These are phyloP conservation scores for Indri indri DNA, from an alignment of 2,113 vertebrate species.

Conservation along the genomic window DNA sequence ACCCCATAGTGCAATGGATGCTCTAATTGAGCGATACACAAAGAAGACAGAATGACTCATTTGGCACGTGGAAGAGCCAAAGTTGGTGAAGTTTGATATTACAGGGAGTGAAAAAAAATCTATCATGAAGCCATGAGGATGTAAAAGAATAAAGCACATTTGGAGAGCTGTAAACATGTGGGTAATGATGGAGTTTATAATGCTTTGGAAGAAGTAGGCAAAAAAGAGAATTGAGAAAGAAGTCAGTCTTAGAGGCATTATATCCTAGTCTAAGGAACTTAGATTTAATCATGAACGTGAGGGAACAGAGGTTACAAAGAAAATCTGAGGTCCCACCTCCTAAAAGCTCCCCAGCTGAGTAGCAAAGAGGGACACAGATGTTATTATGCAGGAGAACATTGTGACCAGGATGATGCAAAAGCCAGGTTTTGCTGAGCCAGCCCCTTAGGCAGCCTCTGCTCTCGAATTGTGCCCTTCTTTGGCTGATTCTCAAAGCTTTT, in stretches of 20 bases:
- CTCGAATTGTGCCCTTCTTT: neutral
- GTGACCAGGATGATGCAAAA: too few relatives aligned
- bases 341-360: neutral
- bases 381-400: neutral
- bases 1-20: neutral
- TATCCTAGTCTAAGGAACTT: neutral
- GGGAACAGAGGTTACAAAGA: neutral
- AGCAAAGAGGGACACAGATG: neutral
- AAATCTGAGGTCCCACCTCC: neutral
- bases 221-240: neutral
- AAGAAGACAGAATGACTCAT: neutral
- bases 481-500: neutral
- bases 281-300: neutral
- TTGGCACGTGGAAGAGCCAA: neutral
- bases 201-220: neutral
- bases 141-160: neutral
- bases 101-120: neutral
- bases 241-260: neutral
- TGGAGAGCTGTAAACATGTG: neutral
- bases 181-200: neutral
- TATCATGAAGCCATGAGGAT: neutral
- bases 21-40: neutral
- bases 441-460: neutral
- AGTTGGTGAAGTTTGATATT: neutral
- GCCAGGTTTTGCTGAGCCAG: neutral